Conservation (phyloP, 2,888 invertebrate species). For the Resseliella maxima region DNA sequence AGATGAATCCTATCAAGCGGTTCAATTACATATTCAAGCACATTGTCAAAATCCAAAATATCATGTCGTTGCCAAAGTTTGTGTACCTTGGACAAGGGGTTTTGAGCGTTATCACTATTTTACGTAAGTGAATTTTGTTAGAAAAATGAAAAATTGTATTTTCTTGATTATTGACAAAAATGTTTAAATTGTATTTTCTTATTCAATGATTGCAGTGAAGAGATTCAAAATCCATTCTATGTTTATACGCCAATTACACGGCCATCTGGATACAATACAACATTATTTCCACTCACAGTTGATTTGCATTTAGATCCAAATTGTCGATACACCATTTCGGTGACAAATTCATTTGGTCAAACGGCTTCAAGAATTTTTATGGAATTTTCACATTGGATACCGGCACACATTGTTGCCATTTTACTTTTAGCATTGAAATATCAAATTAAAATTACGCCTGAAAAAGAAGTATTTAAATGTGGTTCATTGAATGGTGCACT, state of each 20-base stretch:
- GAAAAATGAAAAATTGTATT: too few species aligned
- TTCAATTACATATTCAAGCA: constrained; percentile 72
- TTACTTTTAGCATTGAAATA: constrained; percentile 72
- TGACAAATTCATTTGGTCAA: constrained; percentile 70
- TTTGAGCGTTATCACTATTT: constrained; percentile 72
- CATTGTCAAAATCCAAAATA: constrained; percentile 68
- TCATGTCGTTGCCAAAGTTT: constrained; percentile 73
- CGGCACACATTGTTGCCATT: constrained; percentile 76
- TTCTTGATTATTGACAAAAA: constrained; percentile 13
- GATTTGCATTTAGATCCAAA: constrained; percentile 76
- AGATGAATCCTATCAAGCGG: constrained; percentile 72
- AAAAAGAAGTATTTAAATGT: constrained; percentile 65
- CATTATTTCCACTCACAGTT: constrained; percentile 69
- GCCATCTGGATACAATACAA: constrained; percentile 67
- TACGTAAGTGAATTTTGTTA: constrained; percentile 69
- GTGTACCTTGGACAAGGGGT: constrained; percentile 76
- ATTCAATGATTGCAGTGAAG: constrained; percentile 59
- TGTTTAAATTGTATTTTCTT: not conserved
- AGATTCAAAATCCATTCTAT: constrained; percentile 69
- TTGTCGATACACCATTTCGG: constrained; percentile 74
- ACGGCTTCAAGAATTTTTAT: constrained; percentile 75
- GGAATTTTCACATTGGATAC: constrained; percentile 74
- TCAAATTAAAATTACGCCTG: constrained; percentile 68
- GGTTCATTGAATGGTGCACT: constrained; percentile 72
- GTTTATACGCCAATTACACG: constrained; percentile 71